Conservation (phyloP, 2,888 invertebrate species). For the Sminthurides aquaticus region DNA sequence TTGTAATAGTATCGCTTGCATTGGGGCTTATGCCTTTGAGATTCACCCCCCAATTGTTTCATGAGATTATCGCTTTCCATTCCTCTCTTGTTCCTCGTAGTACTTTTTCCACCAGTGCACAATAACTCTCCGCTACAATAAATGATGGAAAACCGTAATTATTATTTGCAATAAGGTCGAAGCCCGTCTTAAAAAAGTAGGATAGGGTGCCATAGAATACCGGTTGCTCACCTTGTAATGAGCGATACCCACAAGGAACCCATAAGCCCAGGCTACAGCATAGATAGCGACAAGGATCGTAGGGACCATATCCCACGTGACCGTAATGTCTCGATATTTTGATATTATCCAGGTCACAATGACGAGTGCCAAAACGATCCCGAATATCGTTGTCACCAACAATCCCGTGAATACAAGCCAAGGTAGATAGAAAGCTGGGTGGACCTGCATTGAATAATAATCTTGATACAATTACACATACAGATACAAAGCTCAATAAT, state of each 20-base stretch:
- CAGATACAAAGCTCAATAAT: too few relatives aligned
- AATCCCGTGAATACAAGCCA: conserved; percentile 30
- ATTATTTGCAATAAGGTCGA: background rate
- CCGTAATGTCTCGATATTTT: conserved; percentile 28
- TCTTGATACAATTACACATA: background rate
- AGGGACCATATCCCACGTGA: conserved; percentile 38
- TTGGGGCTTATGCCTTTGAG: too few relatives aligned
- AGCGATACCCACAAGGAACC: conserved; percentile 26
- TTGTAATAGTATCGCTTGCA: too few relatives aligned
- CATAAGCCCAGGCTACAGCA: conserved; percentile 29
- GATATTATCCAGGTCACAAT: conserved; percentile 23
- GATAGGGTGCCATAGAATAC: too few relatives aligned
- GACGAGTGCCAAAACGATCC: conserved; percentile 20
- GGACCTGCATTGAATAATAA: conserved; percentile 23
- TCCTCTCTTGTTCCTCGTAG: background rate
- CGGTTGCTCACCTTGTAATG: conserved; percentile 35
- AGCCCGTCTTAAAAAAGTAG: conserved; percentile 2
- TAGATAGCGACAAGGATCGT: conserved; percentile 18
- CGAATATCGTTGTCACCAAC: conserved; percentile 14
- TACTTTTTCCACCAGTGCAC: conserved; percentile 31
- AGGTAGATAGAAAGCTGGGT: conserved; percentile 35
- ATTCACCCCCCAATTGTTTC: too few relatives aligned
- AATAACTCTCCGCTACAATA: conserved; percentile 33
- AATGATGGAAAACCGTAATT: too few relatives aligned
- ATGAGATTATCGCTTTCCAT: too few relatives aligned